Conservation (phyloP, 2,888 invertebrate species). For the Biston betularia region DNA sequence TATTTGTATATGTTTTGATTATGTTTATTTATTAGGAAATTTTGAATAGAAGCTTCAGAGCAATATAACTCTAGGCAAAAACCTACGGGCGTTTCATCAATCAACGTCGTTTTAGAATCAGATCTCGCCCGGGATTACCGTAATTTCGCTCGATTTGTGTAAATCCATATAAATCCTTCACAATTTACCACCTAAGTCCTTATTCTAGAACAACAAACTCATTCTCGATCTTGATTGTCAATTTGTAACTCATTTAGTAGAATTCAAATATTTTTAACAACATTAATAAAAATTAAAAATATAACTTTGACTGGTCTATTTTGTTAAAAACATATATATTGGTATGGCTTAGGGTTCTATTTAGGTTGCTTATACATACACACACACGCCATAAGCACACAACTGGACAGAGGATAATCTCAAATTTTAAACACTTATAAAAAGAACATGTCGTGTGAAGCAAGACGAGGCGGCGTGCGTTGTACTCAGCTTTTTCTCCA, state of each 20-base stretch:
- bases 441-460: too few relatives aligned
- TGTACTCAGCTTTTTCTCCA: too few relatives aligned
- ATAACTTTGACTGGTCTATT: too few relatives aligned
- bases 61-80: conserved; percentile 33
- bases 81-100: conserved; percentile 46
- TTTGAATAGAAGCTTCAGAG: conserved; percentile 22
- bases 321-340: too few relatives aligned
- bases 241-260: not conserved
- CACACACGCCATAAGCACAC: too few relatives aligned
- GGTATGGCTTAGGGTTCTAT: too few relatives aligned
- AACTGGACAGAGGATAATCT: too few relatives aligned
- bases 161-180: conserved; percentile 36
- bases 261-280: not conserved
- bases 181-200: conserved; percentile 37
- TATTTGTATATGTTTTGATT: not conserved
- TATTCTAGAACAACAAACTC: conserved; percentile 1
- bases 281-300: too few relatives aligned
- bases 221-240: not conserved
- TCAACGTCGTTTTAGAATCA: conserved; percentile 51
- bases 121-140: conserved; percentile 40
- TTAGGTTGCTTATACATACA: too few relatives aligned
- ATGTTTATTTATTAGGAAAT: not conserved
- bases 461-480: too few relatives aligned
- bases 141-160: conserved; percentile 46
- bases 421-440: too few relatives aligned